phyloP scores from a whole-genome alignment of 2,113 vertebrate species.

The Vicugna pacos region DNA sequence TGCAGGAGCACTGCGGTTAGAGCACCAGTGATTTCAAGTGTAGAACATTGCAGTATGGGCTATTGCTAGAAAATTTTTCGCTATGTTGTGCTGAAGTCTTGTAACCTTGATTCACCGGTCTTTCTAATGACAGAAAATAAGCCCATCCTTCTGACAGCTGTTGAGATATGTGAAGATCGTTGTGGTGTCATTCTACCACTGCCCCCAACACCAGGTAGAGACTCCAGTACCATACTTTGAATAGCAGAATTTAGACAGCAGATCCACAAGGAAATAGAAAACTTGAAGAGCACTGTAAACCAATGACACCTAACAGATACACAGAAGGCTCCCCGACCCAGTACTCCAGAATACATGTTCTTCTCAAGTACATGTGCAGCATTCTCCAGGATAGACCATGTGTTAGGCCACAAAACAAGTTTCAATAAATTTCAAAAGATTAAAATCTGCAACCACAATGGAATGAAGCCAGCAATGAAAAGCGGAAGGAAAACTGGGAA shows the following conservation, averaged over 20 bases:
- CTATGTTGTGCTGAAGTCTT: background rate
- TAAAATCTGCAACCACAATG: background rate
- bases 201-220: background rate
- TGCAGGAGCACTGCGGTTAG: background rate
- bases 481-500: background rate
- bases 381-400: no score
- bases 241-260: background rate
- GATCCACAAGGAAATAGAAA: background rate
- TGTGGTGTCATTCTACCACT: background rate
- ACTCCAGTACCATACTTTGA: background rate
- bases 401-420: no score
- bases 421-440: no score
- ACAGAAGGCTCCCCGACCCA: background rate
- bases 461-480: background rate
- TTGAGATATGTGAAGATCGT: background rate
- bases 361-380: background rate
- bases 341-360: background rate
- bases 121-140: background rate
- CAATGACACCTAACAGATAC: background rate
- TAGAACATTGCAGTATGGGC: background rate
- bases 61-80: background rate
- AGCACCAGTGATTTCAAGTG: background rate
- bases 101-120: background rate
- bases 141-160: background rate
- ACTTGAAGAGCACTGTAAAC: background rate